phyloP scores from a whole-genome alignment of 2,113 vertebrate genomes.

The Chunga burmeisteri region DNA sequence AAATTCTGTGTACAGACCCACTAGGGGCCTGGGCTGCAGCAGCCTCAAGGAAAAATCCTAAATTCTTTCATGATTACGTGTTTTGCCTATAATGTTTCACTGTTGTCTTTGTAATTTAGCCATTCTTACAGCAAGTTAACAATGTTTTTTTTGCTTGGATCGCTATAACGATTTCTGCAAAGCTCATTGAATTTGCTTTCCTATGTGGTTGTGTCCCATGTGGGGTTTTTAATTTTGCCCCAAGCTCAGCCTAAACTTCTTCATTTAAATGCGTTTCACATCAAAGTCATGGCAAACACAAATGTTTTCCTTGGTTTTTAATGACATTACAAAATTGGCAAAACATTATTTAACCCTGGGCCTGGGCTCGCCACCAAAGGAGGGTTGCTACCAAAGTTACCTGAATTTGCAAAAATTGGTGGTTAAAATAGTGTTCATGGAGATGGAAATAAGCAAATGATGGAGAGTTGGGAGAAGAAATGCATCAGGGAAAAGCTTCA shows the following conservation, averaged over 20 bases:
- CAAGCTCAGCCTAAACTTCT: not conserved
- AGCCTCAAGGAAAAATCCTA: slow-evolving; percentile 3
- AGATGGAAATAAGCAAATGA: not conserved
- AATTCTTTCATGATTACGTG: slow-evolving; percentile 29
- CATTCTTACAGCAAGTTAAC: slow-evolving; percentile 22
- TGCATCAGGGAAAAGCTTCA: not conserved
- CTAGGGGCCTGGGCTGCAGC: not conserved
- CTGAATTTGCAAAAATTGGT: not conserved
- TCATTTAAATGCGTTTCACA: slow-evolving; percentile 19
- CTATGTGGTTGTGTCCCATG: not conserved
- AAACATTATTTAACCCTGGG: not conserved
- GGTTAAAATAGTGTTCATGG: not conserved
- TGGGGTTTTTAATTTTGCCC: slow-evolving; percentile 33
- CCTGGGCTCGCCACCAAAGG: not conserved
- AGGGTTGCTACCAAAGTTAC: not conserved
- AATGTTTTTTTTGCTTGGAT: slow-evolving; percentile 9
- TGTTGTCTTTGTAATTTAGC: slow-evolving; percentile 54
- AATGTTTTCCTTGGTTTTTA: slow-evolving; percentile 15
- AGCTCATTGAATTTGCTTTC: slow-evolving; percentile 28
- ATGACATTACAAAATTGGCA: not conserved
- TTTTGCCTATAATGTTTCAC: slow-evolving; percentile 45
- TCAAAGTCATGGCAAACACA: not conserved
- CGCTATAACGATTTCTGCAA: slow-evolving; percentile 5
- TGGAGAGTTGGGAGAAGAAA: not conserved
- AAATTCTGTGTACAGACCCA: not conserved